Evolutionary conservation across 2,113 vertebrate species (phyloP), one percentile per base, ranked within the genome.

Genomic region (Semicossyphus pulcher): DNA sequence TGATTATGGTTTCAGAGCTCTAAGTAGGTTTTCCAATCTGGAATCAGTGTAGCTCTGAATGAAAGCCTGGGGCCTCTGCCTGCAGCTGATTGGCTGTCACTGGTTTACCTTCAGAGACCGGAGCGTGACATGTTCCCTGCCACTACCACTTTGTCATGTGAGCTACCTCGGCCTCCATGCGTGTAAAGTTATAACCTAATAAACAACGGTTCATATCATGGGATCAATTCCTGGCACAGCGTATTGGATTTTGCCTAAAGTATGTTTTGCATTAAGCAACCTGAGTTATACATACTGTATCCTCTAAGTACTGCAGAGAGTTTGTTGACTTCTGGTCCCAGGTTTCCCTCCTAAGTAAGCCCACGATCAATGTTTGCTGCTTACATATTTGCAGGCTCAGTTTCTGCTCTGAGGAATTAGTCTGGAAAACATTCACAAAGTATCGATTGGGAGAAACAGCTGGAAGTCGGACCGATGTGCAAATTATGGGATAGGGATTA

Each of bases 401-500:
- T 53, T 67, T 45, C 18, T 31, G 25, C 44, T 36, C 4, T 21
- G 44, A 0, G 7, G 57, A 28, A 65, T 72, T 52, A 52, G 56
- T 29, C 42, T 34, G 34, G 41, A 71, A 56, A 67, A 42, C 51
- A 57, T 11, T 49, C 47, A 7, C 34, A 11, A 26, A 64, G 8
- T 10, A 37, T 66, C 2, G 1, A 39, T 31, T 47, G 59, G 59
- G 52, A 59, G 42, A 32, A 75, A 52, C 44, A 18, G 37, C 23
- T 51, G 45, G 15, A 28, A n/a, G n/a, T n/a, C n/a, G n/a, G n/a
- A n/a, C n/a, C n/a, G n/a, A 60, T 80, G 57, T 57, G 34, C 47
- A 36, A 45, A 62, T 10, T 60, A 53, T 66, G 34, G 36, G 53
- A 52, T 28, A 62, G 23, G 44, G 60, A 72, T 72, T 45, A 69